These are phyloP conservation scores for Aphyosemion australe DNA, from an alignment of 2,113 vertebrate genomes.

Conservation along the genomic window DNA sequence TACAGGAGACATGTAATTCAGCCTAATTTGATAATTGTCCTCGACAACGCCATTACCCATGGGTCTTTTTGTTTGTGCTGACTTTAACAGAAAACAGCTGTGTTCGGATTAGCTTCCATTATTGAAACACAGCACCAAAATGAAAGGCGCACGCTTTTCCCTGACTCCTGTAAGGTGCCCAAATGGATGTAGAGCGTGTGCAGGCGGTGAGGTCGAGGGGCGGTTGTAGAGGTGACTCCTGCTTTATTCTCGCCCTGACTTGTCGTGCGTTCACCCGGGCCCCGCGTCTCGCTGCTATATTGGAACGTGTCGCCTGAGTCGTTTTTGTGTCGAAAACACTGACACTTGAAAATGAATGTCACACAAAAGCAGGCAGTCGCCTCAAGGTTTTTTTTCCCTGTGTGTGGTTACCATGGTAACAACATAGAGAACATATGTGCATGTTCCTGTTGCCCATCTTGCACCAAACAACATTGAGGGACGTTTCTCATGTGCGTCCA, in stretches of 20 bases:
- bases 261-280: conserved; percentile 38
- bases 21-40: conserved; percentile 74
- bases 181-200: conserved; percentile 32
- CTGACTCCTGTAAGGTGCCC: conserved; percentile 13
- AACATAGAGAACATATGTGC: conserved; percentile 17
- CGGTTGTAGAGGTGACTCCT: conserved; percentile 25
- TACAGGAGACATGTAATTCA: conserved; percentile 62
- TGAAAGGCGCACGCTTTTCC: conserved; percentile 9
- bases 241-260: conserved; percentile 28
- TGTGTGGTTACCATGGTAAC: conserved; percentile 64
- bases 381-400: conserved; percentile 11
- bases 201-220: conserved; percentile 11
- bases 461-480: conserved; percentile 10
- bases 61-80: conserved; percentile 68
- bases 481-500: background rate
- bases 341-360: conserved; percentile 72
- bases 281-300: conserved; percentile 17
- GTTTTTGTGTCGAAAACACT: conserved; percentile 46
- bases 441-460: conserved; percentile 34
- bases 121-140: conserved; percentile 50
- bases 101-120: conserved; percentile 60
- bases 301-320: conserved; percentile 45
- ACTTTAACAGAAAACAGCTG: conserved; percentile 71
- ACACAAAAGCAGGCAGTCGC: conserved; percentile 59
- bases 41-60: conserved; percentile 66